Percentiles rank a stretch among this genome's conserved stretches.
Evolutionary conservation across 1,140 invertebrate genomes (phyloP).

Genomic region (Neelides sp.): DNA sequence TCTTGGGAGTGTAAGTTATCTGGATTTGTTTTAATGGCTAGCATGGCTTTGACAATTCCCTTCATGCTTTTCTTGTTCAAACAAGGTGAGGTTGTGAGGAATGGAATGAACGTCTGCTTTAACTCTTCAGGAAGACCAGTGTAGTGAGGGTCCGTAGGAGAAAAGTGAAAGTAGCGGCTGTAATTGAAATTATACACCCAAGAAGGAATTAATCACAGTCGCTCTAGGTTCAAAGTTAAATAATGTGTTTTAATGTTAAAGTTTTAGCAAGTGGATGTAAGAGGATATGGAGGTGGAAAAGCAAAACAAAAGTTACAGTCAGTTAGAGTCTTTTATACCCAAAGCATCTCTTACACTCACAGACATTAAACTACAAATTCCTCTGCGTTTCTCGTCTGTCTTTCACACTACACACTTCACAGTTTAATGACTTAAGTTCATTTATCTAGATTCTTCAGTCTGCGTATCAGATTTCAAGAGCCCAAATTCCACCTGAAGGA

Average conservation of each 20-base stretch:
- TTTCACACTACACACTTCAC: too few relatives aligned
- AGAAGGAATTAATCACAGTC: not conserved
- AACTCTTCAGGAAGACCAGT: constrained; percentile 4
- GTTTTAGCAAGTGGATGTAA: constrained; percentile 4
- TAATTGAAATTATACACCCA: not conserved
- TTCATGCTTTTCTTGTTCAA: constrained; percentile 14
- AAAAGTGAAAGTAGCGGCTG: constrained; percentile 10
- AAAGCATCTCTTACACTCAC: not conserved
- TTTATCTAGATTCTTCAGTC: too few relatives aligned
- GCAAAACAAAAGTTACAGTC: not conserved
- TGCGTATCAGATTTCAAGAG: too few relatives aligned
- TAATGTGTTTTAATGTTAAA: not conserved
- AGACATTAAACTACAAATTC: constrained; percentile 6
- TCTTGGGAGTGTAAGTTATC: too few relatives aligned
- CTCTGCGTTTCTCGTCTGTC: too few relatives aligned
- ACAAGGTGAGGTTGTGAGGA: constrained; percentile 9
- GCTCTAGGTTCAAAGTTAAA: not conserved
- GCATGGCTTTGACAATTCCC: too few relatives aligned
- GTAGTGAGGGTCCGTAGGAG: constrained; percentile 6
- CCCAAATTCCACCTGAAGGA: too few relatives aligned
- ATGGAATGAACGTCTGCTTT: constrained; percentile 11
- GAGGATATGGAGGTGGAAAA: not conserved
- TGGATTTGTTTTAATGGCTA: too few relatives aligned
- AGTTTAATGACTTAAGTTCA: too few relatives aligned
- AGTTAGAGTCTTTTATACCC: not conserved